A percentile compares a stretch with the other conserved stretches of the same genome.
Evolutionary conservation across 2,888 invertebrate genomes (phyloP).

Genomic region (Rhagonycha fulva): DNA sequence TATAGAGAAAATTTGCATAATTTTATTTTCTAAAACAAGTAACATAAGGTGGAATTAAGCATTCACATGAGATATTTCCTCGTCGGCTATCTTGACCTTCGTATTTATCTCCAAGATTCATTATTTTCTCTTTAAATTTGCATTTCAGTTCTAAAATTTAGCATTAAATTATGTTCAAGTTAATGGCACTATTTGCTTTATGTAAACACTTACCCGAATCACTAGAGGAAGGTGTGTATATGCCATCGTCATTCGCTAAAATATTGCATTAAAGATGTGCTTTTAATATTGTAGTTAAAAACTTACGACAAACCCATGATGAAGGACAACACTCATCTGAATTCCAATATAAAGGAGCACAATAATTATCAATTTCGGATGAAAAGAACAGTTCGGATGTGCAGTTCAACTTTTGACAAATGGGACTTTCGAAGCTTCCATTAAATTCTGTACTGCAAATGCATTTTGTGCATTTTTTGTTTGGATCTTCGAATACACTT

Average conservation of each 20-base stretch:
- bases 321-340: not conserved
- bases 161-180: not conserved
- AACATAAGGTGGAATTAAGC: slow-evolving; percentile 7
- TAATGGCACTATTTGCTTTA: not conserved
- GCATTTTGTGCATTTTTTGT: not conserved
- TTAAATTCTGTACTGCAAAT: slow-evolving; percentile 3
- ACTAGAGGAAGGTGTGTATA: not conserved
- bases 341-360: not conserved
- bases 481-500: slow-evolving; percentile 1
- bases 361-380: not conserved
- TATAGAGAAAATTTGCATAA: not conserved
- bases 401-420: not conserved
- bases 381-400: slow-evolving; percentile 3
- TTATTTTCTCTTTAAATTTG: not conserved
- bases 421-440: not conserved
- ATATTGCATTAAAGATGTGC: not conserved
- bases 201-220: not conserved
- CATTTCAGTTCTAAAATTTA: not conserved
- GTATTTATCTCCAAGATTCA: slow-evolving; percentile 2
- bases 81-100: not conserved
- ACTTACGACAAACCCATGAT: slow-evolving; percentile 13
- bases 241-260: not conserved
- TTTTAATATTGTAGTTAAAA: not conserved
- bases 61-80: not conserved
- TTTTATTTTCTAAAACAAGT: slow-evolving; percentile 5